These are phyloP conservation scores for Pimpla rufipes DNA, from an alignment of 2,888 invertebrate genomes.

Conservation along the genomic window DNA sequence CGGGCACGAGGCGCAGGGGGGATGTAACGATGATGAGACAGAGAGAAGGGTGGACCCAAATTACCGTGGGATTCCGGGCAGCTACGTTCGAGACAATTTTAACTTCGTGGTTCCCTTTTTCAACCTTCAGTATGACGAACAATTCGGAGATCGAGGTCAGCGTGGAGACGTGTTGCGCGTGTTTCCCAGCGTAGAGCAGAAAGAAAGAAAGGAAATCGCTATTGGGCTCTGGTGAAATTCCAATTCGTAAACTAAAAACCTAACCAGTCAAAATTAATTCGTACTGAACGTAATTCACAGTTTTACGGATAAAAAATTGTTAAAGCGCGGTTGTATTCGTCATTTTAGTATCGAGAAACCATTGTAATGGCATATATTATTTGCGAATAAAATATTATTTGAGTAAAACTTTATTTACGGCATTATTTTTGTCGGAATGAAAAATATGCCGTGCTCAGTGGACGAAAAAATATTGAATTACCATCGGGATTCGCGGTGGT, in stretches of 20 bases:
- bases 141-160: background rate
- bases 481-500: constrained; percentile 93
- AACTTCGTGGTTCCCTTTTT: background rate
- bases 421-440: background rate
- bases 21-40: background rate
- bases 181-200: background rate
- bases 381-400: background rate
- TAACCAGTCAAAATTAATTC: background rate
- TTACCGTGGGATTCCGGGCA: background rate
- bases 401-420: background rate
- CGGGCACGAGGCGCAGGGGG: background rate
- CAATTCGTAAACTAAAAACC: background rate
- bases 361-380: too few relatives aligned
- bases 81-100: background rate
- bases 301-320: too few relatives aligned
- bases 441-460: background rate
- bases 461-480: constrained; percentile 82
- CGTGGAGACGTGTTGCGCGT: too few relatives aligned
- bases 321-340: too few relatives aligned
- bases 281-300: background rate
- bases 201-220: background rate
- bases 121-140: background rate
- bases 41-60: background rate
- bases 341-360: too few relatives aligned
- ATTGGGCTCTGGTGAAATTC: background rate